Conservation (phyloP, 1,140 invertebrate genomes). For the Drosophila sulfurigaster region DNA sequence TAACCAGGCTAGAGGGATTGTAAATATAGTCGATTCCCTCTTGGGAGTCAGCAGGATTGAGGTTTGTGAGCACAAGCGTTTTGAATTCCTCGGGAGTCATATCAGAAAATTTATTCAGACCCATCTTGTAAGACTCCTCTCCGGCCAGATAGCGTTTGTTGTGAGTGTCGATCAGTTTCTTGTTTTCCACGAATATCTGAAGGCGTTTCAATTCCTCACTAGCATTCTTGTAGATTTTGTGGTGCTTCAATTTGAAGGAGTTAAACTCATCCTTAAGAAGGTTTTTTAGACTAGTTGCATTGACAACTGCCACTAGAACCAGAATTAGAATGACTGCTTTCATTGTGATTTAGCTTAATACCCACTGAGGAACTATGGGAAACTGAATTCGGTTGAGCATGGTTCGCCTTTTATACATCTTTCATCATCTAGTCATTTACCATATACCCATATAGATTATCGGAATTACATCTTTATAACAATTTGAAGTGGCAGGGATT, state of each 20-base stretch:
- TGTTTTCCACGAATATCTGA: not conserved
- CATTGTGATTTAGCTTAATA: not conserved
- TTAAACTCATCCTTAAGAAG: not conserved
- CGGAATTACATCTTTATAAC: not conserved
- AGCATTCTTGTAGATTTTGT: not conserved
- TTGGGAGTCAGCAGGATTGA: not conserved
- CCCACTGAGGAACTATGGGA: not conserved
- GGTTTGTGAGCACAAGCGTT: not conserved
- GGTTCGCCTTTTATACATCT: not conserved
- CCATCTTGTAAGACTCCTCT: conserved; percentile 5
- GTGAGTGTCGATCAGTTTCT: conserved; percentile 1
- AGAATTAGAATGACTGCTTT: not conserved
- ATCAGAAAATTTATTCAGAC: conserved; percentile 15
- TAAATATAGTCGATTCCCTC: not conserved
- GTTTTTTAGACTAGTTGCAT: not conserved
- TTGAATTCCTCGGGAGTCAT: conserved; percentile 8
- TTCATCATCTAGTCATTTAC: not conserved
- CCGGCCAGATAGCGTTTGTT: conserved; percentile 1
- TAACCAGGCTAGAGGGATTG: not conserved
- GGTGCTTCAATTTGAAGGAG: not conserved
- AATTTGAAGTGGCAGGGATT: no score
- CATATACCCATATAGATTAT: not conserved
- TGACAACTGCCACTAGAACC: not conserved
- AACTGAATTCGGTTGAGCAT: not conserved
- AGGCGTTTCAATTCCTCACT: not conserved